These are phyloP conservation scores for Tilapia sparmanii DNA, from an alignment of 2,113 vertebrate species.

Conservation along the genomic window DNA sequence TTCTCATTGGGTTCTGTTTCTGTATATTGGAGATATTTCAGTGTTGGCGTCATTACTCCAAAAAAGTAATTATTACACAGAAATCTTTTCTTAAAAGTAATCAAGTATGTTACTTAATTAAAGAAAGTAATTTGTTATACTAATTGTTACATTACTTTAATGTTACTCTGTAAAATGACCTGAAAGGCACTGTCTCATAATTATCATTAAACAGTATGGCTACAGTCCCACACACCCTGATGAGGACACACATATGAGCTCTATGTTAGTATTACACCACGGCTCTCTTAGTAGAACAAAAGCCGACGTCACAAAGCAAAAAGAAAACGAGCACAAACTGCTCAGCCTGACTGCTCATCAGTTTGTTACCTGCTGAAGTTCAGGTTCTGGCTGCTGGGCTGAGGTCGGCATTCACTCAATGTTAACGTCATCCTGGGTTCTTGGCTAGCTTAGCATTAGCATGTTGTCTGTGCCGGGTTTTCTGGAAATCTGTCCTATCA, in stretches of 20 bases:
- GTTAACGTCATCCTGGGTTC: neutral
- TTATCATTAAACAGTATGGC: neutral
- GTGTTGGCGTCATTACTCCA: neutral
- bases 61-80: neutral
- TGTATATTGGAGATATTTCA: no score
- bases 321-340: neutral
- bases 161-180: neutral
- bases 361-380: neutral
- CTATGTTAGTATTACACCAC: neutral
- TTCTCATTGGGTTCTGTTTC: no score
- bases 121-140: neutral
- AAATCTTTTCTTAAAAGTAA: neutral
- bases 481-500: neutral
- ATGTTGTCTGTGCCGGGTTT: neutral
- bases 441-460: neutral
- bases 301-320: neutral
- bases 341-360: neutral
- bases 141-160: neutral
- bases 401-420: neutral
- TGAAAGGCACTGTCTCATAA: neutral
- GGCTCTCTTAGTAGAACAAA: neutral
- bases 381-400: neutral
- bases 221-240: neutral
- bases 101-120: neutral
- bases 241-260: neutral